Evolutionary conservation across 2,113 vertebrate species (phyloP).

Genomic region (Pedetes capensis): DNA sequence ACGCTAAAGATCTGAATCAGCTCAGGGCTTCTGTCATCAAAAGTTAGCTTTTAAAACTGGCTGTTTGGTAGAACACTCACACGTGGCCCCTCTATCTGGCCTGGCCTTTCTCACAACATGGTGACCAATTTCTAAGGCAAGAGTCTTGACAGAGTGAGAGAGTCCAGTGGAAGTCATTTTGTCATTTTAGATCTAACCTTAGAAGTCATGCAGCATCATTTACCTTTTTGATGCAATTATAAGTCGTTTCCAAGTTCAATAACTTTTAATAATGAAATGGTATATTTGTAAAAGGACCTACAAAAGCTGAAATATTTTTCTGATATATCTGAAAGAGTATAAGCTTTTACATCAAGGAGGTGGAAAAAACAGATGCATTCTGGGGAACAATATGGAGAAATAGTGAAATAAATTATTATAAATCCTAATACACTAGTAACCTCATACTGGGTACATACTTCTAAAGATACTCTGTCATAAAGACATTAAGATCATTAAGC

Average conservation of each 20-base stretch:
- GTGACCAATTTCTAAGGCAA: neutral
- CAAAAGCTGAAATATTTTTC: neutral
- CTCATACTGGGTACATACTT: neutral
- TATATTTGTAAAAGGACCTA: neutral
- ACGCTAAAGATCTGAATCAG: neutral
- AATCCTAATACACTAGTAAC: neutral
- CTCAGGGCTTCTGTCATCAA: neutral
- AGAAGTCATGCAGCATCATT: neutral
- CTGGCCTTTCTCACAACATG: neutral
- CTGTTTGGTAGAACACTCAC: neutral
- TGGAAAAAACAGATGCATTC: neutral
- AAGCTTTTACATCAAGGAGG: neutral
- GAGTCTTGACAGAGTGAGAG: neutral
- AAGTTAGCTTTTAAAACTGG: neutral
- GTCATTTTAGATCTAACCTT: neutral
- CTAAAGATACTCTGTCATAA: neutral
- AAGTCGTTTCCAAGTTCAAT: neutral
- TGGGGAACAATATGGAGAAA: neutral
- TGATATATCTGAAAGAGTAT: neutral
- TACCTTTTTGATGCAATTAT: neutral
- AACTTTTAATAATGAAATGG: neutral
- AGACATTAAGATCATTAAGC: neutral
- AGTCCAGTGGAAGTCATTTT: neutral
- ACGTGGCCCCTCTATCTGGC: neutral
- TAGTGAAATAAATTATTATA: neutral